Evolutionary conservation across 2,113 vertebrate species (phyloP).

Genomic region (Ovis canadensis): DNA sequence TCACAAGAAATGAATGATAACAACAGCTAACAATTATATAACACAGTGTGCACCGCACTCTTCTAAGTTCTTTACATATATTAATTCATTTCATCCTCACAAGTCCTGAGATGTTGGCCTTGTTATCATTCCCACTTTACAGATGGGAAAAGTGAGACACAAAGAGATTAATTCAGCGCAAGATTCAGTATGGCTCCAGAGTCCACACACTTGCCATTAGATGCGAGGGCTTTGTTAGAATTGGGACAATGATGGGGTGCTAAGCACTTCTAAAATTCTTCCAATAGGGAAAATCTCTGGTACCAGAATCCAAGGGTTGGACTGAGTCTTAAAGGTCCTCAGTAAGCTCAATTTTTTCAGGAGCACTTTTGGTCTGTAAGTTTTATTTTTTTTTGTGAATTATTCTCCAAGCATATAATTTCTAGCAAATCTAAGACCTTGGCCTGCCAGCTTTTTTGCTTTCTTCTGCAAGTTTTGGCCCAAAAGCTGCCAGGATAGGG

Average conservation of each 20-base stretch:
- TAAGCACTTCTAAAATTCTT: neutral
- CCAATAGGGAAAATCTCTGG: neutral
- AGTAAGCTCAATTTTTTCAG: neutral
- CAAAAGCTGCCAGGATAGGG: neutral
- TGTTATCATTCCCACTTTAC: neutral
- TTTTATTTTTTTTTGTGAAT: neutral
- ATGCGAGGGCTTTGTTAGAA: neutral
- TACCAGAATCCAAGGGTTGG: neutral
- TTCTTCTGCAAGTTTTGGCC: neutral
- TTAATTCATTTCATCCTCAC: neutral
- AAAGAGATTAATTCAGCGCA: neutral
- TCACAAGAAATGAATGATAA: neutral
- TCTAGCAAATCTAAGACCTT: neutral
- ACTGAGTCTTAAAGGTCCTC: neutral
- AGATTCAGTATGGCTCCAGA: neutral
- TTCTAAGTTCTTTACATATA: neutral
- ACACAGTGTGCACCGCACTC: neutral
- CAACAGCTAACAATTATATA: neutral
- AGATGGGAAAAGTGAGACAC: neutral
- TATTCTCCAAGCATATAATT: slow-evolving; percentile 7
- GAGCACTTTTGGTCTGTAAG: neutral
- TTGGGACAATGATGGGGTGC: neutral
- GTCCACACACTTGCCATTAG: neutral
- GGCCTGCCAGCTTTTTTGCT: neutral
- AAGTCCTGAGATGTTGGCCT: neutral